A percentile compares a stretch with the other conserved stretches of the same genome.
phyloP scores from a whole-genome alignment of 2,113 vertebrate genomes.

The Grus americana region DNA sequence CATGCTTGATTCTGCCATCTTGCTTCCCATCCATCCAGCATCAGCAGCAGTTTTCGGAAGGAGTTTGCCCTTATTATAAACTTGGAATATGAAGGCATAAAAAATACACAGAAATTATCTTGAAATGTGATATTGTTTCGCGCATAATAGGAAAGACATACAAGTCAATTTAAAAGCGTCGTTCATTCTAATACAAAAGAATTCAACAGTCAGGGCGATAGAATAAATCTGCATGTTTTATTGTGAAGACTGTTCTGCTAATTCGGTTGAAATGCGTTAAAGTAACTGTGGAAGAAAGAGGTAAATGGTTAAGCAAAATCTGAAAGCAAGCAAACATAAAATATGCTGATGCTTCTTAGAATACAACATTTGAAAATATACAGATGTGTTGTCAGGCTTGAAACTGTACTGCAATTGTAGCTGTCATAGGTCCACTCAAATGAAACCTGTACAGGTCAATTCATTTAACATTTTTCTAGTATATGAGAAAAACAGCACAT shows the following conservation, averaged over 20 bases:
- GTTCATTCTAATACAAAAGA: neutral
- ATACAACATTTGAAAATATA: neutral
- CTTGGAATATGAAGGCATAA: neutral
- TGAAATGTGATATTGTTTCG: neutral
- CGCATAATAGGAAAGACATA: neutral
- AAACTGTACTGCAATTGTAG: slow-evolving; percentile 27
- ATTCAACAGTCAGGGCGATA: neutral
- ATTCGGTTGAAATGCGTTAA: neutral
- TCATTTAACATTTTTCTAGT: slow-evolving; percentile 39
- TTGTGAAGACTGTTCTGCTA: neutral
- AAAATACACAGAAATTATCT: neutral
- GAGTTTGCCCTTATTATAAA: neutral
- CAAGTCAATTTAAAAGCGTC: neutral
- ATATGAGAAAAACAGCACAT: neutral
- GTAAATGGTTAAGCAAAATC: neutral
- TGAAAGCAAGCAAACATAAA: neutral
- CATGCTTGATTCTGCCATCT: neutral
- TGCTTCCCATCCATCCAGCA: neutral
- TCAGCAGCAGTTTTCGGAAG: neutral
- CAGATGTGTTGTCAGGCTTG: slow-evolving; percentile 33
- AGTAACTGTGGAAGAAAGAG: neutral
- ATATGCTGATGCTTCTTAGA: neutral
- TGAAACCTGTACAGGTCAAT: slow-evolving; percentile 60
- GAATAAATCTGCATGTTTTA: neutral
- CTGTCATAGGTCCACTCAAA: slow-evolving; percentile 54